A percentile compares a stretch with the other conserved stretches of the same genome.
Evolutionary conservation across 2,113 vertebrate species (phyloP).

Genomic region (Reinhardtius hippoglossoides): DNA sequence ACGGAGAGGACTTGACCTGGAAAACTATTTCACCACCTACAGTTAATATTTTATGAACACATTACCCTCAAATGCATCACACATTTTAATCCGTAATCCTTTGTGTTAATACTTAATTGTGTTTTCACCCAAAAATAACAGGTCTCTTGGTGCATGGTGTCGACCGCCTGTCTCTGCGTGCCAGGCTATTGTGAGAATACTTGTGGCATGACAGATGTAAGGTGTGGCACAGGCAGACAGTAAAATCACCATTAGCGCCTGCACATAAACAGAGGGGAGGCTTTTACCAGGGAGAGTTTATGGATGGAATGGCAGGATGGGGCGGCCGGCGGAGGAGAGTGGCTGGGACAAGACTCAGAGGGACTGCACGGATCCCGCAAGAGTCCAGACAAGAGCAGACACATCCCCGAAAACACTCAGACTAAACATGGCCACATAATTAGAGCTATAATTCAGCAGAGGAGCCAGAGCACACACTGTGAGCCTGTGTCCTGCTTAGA

Average conservation of each 20-base stretch:
- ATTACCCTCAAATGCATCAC: background rate
- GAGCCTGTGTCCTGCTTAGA: constrained; percentile 47
- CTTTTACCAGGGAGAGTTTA: constrained; percentile 64
- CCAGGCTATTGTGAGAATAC: constrained; percentile 49
- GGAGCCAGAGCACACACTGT: constrained; percentile 38
- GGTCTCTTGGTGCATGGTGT: constrained; percentile 31
- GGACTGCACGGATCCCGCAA: constrained; percentile 43
- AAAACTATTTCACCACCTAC: background rate
- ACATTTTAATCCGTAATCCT: constrained; percentile 2
- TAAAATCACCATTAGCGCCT: constrained; percentile 60
- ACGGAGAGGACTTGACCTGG: background rate
- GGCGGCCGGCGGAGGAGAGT: constrained; percentile 50
- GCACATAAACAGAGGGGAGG: constrained; percentile 56
- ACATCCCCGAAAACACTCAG: constrained; percentile 66
- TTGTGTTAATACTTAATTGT: constrained; percentile 27
- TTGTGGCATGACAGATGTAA: constrained; percentile 65
- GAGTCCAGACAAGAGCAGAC: constrained; percentile 68
- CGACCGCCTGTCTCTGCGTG: constrained; percentile 53
- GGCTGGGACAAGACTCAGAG: constrained; percentile 45
- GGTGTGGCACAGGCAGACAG: constrained; percentile 61
- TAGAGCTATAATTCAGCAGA: constrained; percentile 70
- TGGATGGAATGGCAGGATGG: constrained; percentile 24
- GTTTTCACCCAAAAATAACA: constrained; percentile 45
- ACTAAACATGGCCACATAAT: constrained; percentile 75
- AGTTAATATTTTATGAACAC: constrained; percentile 1